Percentiles rank a stretch among this genome's conserved stretches.
Evolutionary conservation across 1,140 invertebrate species (phyloP).

Genomic region (Drosophila rufa): DNA sequence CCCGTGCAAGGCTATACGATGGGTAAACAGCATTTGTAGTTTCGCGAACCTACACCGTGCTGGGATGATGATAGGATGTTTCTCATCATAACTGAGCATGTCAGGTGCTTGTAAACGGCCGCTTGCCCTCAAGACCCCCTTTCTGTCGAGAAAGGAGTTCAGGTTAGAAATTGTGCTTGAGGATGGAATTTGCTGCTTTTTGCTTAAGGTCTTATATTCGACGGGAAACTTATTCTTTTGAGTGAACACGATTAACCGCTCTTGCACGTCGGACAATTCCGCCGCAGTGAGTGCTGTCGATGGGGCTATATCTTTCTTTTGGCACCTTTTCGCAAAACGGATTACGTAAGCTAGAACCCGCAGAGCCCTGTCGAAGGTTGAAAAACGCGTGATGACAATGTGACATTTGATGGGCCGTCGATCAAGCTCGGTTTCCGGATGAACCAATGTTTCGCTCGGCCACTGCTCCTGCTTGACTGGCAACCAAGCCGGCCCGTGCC

Average conservation of each 20-base stretch:
- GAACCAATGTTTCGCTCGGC: too few species aligned
- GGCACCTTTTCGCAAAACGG: too few species aligned
- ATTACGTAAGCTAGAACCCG: not conserved
- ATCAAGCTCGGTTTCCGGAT: too few species aligned
- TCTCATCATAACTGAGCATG: constrained; percentile 5
- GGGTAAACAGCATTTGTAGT: not conserved
- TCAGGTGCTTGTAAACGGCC: constrained; percentile 1
- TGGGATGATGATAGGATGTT: not conserved
- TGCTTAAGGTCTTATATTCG: too few species aligned
- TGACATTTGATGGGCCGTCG: not conserved
- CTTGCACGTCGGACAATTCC: constrained; percentile 2
- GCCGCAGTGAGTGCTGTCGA: not conserved
- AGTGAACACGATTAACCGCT: not conserved
- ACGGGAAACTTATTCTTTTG: not conserved
- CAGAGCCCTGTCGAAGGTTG: not conserved
- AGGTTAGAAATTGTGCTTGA: not conserved
- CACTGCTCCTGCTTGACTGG: not conserved
- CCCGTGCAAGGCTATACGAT: not conserved
- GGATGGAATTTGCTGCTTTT: not conserved
- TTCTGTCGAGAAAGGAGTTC: not conserved
- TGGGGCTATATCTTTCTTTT: too few species aligned
- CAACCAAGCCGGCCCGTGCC: not conserved
- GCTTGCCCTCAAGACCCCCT: not conserved
- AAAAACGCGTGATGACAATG: not conserved
- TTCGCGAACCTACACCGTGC: not conserved